Base-by-base conservation (phyloP, 2,888 invertebrate species). In the Catocala sponsa region DNA sequence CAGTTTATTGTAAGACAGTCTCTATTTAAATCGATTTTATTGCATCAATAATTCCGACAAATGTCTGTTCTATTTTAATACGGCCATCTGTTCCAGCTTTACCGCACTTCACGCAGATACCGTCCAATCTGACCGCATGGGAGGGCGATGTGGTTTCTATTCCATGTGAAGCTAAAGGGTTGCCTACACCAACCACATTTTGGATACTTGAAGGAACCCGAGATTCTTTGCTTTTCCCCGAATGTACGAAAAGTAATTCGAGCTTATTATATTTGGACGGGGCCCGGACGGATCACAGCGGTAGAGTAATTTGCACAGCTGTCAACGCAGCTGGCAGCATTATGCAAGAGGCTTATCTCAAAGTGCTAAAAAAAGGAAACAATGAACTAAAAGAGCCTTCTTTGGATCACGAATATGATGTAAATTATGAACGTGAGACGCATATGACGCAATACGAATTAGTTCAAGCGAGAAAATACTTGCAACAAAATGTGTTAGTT, bases 171-270 rank as follows among this genome's bases (percentile, higher is more conserved):
- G 98, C 99, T 38, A 96, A 96, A 82, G 99, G 99, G 65, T 97
- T 98, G 87, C 99, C 99, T 11, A 96, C 97, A 68, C 99, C 99
- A 4, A 98, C 98, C 11, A 97, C 98, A 33, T 99, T 98, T 90
- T 99, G 99, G 99, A 98, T 98, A 79, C 97, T 98, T 81, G 99
- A 99, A 90, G 98, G 98, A 64, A 97, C 97, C 48, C 97, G 97
- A 87, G 96, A 97, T 85, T 71, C 97, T 52, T 84, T 94, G 71
- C 84, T 94, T 68, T 94, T 94, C 76, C 93, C 93, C n/a, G 94
- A 94, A 84, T 94, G 94, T 67, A 92, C 90, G 70, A 92, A 88
- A 84, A 94, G 93, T 82, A 94, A 94, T 80, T 86, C 94, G 49
- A 94, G 93, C 78, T 86, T 94, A 78, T 84, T 94, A 73, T 93